Evolutionary conservation across 1,140 invertebrate species (phyloP), one percentile per base, ranked within the genome.

Genomic region (Trichoplusia ni): DNA sequence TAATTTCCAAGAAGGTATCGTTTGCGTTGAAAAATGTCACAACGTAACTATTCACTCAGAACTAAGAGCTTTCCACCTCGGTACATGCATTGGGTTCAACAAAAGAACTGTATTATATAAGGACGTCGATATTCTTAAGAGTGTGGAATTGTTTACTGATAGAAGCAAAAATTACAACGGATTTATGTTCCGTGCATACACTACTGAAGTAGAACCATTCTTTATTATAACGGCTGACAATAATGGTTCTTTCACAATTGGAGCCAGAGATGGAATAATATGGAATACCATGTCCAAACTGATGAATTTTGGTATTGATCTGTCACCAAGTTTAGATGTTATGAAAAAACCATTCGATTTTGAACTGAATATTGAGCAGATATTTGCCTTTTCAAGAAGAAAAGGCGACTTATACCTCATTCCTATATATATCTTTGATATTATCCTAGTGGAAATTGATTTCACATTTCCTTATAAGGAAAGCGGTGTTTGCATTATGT

Each of bases 401-500:
- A 87, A 84, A 71, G 78, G 53, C 9, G 88, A 90, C 56, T 51
- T 89, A 21, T 64, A 80, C 18, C 56, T 89, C 5, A 77, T 78
- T 29, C 86, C 88, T 0, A 63, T 90, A 5, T 90, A 90, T 58
- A 79, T 82, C 54, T 84, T 86, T 33, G 84, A 90, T 58, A 37
- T 88, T 27, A 66, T 84, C n/a, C 62, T 90, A 16, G 68, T 83
- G 4, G 69, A 84, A 40, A 11, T 87, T 13, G 85, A 90, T 63
- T 71, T 77, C 46, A 83, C 82, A 2, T 72, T 84, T 35, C 77
- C 83, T 0, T 68, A 79, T 35, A 80, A 75, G 56, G 85, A 82
- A 21, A 90, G 88, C 42, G 88, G 88, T 8, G 78, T 90, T 5
- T 90, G 88, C 61, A 77, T 90, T 27, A 61, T 82, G 8, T 70